Evolutionary conservation across 2,888 invertebrate genomes (phyloP), one percentile per base, ranked within the genome.

Genomic region (Epistrophe eligans): DNA sequence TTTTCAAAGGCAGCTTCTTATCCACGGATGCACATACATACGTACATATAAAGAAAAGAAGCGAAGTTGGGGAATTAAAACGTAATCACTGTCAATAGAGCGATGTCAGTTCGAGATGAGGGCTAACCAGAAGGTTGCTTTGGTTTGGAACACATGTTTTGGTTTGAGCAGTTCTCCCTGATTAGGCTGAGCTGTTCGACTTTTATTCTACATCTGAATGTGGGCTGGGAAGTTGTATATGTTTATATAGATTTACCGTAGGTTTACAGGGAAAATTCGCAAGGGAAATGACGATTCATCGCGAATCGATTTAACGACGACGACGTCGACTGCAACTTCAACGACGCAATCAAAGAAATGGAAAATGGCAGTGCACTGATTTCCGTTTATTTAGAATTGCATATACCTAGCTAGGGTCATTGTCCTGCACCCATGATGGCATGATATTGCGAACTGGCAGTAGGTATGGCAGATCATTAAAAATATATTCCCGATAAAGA

Each of bases 1-100:
- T 24, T 38, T 40, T 40, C 10, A 45, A 32, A 38, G 32, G 72
- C n/a, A 50, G 24, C 9, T 15, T 62, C 1, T 24, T 43, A 24
- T 24, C 38, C 17, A 60, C 2, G 58, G 13, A 60, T 32, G 28
- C 1, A 24, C 3, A 17, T 55, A 15, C 7, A 55, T 4, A n/a
- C 10, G 13, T 10, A n/a, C 45, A 0, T 9, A 48, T 0, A 9
- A 52, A 10, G 24, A 24, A 19, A 50, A 40, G 38, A 45, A 48
- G 24, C n/a, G n/a, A n/a, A n/a, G n/a, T 60, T 45, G 80, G 38
- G 15, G 72, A 77, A 81, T 77, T 81, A 80, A 77, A 79, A 76
- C 79, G 74, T 79, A 85, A 85, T 85, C 84, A 77, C 84, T 81
- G 84, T 81, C 84, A 85, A 77, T 77, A 40, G 81, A 52, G 45